Conservation (phyloP, 2,888 invertebrate species). For the Amiota minor region DNA sequence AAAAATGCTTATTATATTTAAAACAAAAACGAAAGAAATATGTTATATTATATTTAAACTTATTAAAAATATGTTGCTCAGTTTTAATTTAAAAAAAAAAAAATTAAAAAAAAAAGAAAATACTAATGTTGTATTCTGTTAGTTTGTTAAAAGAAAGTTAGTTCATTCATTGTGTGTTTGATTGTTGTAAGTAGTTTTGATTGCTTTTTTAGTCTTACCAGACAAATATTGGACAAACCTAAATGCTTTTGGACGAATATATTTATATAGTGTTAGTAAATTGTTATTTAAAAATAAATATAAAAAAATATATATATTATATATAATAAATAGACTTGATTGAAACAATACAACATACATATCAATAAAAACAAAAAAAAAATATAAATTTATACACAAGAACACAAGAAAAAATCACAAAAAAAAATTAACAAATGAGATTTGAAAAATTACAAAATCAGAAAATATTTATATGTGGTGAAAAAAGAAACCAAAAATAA, state of each 20-base stretch:
- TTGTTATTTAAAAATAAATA: conserved; percentile 16
- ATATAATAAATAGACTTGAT: conserved; percentile 66
- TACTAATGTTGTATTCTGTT: conserved; percentile 22
- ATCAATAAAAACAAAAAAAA: conserved; percentile 58
- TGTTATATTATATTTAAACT: no score
- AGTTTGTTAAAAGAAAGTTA: conserved; percentile 14
- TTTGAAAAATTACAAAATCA: conserved; percentile 16
- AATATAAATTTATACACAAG: conserved; percentile 36
- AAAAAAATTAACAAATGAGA: conserved; percentile 20
- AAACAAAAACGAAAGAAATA: background rate
- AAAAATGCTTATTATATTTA: conserved; percentile 41
- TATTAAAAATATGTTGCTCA: conserved; percentile 26
- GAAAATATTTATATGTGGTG: conserved; percentile 18
- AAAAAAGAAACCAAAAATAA: background rate
- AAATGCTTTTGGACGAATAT: conserved; percentile 22
- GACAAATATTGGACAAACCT: conserved; percentile 20
- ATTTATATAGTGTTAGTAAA: no score
- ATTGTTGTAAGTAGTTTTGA: background rate
- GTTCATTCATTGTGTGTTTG: conserved; percentile 15
- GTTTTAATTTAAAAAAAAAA: conserved; percentile 22
- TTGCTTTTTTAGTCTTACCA: conserved; percentile 9
- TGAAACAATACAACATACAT: conserved; percentile 68
- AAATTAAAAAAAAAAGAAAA: conserved; percentile 26
- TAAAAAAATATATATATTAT: conserved; percentile 27
- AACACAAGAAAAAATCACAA: conserved; percentile 32